phyloP scores from a whole-genome alignment of 2,797 vertebrate genomes.

The Novumbra hubbsi region DNA sequence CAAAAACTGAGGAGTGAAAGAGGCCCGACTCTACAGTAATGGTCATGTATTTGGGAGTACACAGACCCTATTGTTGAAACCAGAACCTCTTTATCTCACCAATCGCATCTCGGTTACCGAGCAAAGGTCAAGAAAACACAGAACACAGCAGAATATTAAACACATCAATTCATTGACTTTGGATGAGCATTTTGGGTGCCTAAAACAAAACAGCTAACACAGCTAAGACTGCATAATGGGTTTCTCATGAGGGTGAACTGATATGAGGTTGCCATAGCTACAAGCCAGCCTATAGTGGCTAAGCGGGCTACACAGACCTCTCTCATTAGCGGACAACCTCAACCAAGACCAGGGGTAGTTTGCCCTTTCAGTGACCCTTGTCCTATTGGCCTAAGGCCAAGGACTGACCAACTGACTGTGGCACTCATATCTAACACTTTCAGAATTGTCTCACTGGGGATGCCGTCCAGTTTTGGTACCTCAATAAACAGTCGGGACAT shows the following conservation, averaged over 20 bases:
- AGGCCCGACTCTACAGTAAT: neutral
- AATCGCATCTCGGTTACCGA: neutral
- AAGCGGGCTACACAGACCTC: conserved; percentile 4
- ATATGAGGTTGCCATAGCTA: neutral
- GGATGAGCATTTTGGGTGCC: neutral
- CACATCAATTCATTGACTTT: neutral
- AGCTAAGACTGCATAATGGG: neutral
- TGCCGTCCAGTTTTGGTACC: neutral
- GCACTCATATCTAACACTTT: conserved; percentile 8
- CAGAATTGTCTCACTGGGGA: conserved; percentile 24
- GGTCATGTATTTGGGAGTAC: conserved; percentile 21
- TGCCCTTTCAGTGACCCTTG: conserved; percentile 45
- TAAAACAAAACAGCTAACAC: conserved; percentile 3
- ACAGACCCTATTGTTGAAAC: neutral
- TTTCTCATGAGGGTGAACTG: neutral
- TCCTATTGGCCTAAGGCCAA: conserved; percentile 13
- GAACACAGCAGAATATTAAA: neutral
- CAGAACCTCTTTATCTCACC: neutral
- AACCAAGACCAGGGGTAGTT: conserved; percentile 33
- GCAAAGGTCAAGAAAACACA: conserved; percentile 1
- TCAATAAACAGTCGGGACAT: neutral
- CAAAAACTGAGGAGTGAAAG: conserved; percentile 5
- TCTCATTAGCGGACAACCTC: conserved; percentile 31
- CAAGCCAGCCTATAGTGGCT: neutral
- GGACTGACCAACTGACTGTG: conserved; percentile 15